These are phyloP conservation scores for Strongylocentrotus purpuratus DNA, from an alignment of 35 echinoderm and acorn worm species.

Conservation along the genomic window DNA sequence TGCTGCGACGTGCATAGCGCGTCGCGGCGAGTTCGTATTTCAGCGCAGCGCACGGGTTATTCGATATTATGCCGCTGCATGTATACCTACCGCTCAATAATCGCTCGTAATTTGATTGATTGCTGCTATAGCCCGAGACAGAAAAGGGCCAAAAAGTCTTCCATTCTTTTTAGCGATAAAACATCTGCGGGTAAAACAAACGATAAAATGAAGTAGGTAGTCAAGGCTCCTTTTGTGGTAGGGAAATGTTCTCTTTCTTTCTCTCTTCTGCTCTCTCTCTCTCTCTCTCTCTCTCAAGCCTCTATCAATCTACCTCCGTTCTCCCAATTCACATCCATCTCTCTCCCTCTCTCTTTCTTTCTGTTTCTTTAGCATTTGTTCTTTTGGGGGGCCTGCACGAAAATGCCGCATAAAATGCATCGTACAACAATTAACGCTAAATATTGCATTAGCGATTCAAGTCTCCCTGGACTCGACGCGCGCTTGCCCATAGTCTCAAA, in stretches of 20 bases:
- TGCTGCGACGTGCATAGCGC: not conserved
- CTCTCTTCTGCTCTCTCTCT: not conserved
- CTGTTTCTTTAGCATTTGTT: not conserved
- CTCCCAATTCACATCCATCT: not conserved
- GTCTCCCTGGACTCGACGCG: not conserved
- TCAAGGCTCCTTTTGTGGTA: not conserved
- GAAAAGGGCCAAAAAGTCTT: slow-evolving; percentile 6
- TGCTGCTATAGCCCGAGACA: not conserved
- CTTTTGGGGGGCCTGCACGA: not conserved
- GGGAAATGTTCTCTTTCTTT: not conserved
- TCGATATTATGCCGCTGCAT: not conserved
- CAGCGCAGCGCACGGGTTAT: not conserved
- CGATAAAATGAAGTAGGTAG: not conserved
- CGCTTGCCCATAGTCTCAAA: not conserved
- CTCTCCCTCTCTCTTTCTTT: not conserved
- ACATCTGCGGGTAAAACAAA: slow-evolving; percentile 47
- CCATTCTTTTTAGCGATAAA: not conserved
- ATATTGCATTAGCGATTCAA: not conserved
- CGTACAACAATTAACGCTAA: not conserved
- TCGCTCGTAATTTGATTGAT: slow-evolving; percentile 41
- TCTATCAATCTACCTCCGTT: not conserved
- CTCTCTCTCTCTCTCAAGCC: not conserved
- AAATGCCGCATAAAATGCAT: not conserved
- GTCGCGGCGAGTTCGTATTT: not conserved
- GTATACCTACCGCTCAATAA: not conserved